Evolutionary conservation across 1,140 invertebrate genomes (phyloP), one percentile per base, ranked within the genome.

Genomic region (Vanessa atalanta): DNA sequence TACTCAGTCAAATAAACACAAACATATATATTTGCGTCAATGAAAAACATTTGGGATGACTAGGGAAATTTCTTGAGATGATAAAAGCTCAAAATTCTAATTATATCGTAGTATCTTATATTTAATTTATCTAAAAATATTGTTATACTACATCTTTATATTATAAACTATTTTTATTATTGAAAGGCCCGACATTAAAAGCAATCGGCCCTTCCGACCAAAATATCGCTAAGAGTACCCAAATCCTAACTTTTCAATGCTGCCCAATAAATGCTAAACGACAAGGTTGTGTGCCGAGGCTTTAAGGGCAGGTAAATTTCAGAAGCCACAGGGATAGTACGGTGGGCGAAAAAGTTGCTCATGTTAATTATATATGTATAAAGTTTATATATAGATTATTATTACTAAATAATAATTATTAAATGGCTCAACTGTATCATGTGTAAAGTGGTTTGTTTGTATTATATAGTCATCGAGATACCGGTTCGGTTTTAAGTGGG

Each of bases 201-300:
- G 6, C 60, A 70, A 70, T 70, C 68, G 47, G 47, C 9, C 23
- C 47, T 37, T 70, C 57, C 13, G 6, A 47, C 23, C 37, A 48
- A 70, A 70, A 70, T 63, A 70, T 70, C n/a, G 47, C 37, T 47
- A 37, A 47, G 50, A 61, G 60, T 37, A 51, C 15, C 50, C 37
- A 72, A 65, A 64, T 51, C 60, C 23, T 70, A 63, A 70, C 68
- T 70, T 84, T 84, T 78, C 78, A 79, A 85, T 84, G 80, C 78
- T 80, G 77, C 73, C 82, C 81, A 84, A 85, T 85, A 87, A 87
- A 83, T 76, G 85, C 85, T 81, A 81, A 84, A 85, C 84, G 85
- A 81, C 77, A 79, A 81, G 83, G 82, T 79, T 85, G 69, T 83
- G 76, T 80, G 78, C 72, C 76, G 74, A 70, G 60, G 60, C 78